Conservation (phyloP, 2,888 invertebrate genomes). For the Hypsopygia costalis region DNA sequence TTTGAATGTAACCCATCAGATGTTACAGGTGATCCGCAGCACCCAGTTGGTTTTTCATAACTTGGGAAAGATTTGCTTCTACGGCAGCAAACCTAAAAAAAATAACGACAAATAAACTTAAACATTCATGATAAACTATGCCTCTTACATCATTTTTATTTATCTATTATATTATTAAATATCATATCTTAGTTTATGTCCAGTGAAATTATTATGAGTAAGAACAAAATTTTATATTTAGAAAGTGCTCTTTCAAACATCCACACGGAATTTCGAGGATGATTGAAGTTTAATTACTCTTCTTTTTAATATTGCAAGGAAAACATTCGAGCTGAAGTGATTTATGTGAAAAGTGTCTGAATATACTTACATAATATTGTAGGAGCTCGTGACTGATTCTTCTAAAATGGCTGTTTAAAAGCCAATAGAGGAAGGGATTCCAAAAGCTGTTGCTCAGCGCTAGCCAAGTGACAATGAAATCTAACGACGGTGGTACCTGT, state of each 20-base stretch:
- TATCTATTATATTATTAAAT: too few species aligned
- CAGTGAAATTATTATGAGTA: too few species aligned
- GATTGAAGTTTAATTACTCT: too few species aligned
- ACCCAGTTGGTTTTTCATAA: conserved; percentile 69
- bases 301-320: too few species aligned
- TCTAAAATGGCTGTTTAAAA: conserved; percentile 91
- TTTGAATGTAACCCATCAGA: conserved; percentile 74
- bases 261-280: too few species aligned
- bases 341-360: neutral
- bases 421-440: conserved; percentile 95
- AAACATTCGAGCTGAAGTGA: neutral
- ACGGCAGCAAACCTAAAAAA: conserved; percentile 63
- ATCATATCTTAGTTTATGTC: too few species aligned
- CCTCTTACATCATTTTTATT: neutral
- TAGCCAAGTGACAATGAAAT: conserved; percentile 92
- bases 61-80: conserved; percentile 58
- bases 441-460: conserved; percentile 94
- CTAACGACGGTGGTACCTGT: conserved; percentile 89
- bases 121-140: neutral
- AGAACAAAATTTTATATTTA: too few species aligned
- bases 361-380: conserved; percentile 84
- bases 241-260: too few species aligned
- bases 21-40: conserved; percentile 68
- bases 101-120: neutral
- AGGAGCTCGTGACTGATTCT: conserved; percentile 88